Conservation (phyloP, 2,888 invertebrate species). For the Tachina fera region DNA sequence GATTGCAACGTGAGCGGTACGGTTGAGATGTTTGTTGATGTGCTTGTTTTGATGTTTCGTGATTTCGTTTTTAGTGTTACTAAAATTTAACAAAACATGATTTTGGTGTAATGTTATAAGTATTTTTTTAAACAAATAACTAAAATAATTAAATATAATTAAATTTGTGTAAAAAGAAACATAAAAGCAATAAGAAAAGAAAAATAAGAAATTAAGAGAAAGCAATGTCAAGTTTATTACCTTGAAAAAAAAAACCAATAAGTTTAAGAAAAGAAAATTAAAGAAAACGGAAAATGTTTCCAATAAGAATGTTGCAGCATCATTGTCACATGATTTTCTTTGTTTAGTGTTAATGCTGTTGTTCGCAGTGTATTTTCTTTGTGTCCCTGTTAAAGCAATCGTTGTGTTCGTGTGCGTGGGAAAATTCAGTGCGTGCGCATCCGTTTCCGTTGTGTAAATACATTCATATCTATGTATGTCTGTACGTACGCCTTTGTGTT, state of each 20-base stretch:
- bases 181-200: slow-evolving; percentile 19
- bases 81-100: slow-evolving; percentile 30
- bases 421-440: slow-evolving; percentile 68
- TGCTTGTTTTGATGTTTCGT: slow-evolving; percentile 50
- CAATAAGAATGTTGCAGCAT: slow-evolving; percentile 63
- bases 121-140: slow-evolving; percentile 10
- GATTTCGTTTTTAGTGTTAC: slow-evolving; percentile 48
- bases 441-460: slow-evolving; percentile 71
- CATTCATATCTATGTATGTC: too few species aligned
- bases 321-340: slow-evolving; percentile 47
- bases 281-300: slow-evolving; percentile 48
- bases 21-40: slow-evolving; percentile 61
- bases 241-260: slow-evolving; percentile 53
- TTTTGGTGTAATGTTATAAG: slow-evolving; percentile 28
- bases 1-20: slow-evolving; percentile 76
- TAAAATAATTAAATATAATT: slow-evolving; percentile 34
- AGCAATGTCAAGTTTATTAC: slow-evolving; percentile 42
- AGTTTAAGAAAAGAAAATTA: slow-evolving; percentile 52
- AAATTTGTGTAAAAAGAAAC: slow-evolving; percentile 37
- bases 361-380: slow-evolving; percentile 38
- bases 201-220: slow-evolving; percentile 34
- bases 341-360: slow-evolving; percentile 42
- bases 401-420: neutral
- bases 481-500: slow-evolving; percentile 30
- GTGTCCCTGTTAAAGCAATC: slow-evolving; percentile 49